Evolutionary conservation across 2,888 invertebrate genomes (phyloP), one percentile per base, ranked within the genome.

Genomic region (Neocrepidodera transversa): DNA sequence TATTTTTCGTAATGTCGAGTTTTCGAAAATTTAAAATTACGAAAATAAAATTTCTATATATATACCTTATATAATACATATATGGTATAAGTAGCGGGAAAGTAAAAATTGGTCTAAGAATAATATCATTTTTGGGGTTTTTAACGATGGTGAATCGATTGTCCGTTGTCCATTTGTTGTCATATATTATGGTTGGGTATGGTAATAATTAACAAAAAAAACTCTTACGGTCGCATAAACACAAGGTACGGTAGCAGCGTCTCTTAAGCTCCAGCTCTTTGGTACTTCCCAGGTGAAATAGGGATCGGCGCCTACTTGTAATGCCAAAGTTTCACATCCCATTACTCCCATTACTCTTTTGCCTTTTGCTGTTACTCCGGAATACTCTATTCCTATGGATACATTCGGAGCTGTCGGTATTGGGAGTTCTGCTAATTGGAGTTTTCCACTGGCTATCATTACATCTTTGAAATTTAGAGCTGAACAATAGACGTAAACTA

Each of bases 391-490:
- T 20, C 96, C 96, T 51, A 96, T 83, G 68, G 94, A 89, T 78
- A 95, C 93, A 66, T 96, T 95, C 81, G 90, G 83, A 61, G 85
- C 87, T 35, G 89, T 89, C 59, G 90, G 82, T 5, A 35, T 32
- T 73, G 89, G 95, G 60, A 95, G 84, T 51, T 94, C 93, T 82
- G 95, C 94, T 10, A 93, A 92, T 51, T 95, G 91, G 66, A 97
- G 84, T 81, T 95, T 95, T 68, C 96, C 97, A 18, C 93, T 92
- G 23, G 96, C 95, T 72, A 96, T 81, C 96, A 97, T 97, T 64
- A 97, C 87, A 80, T 97, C 97, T 68, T 95, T 88, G 89, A 97
- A 97, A 82, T 97, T 97, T 63, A 97, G 86, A 32, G 95, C 91
- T 2, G 95, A 90, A 80, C 91, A 95, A 80, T 93, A 90, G 13